Evolutionary conservation across 92 coral and sea anemone species (phyloP).

Genomic region (Porites lobata): DNA sequence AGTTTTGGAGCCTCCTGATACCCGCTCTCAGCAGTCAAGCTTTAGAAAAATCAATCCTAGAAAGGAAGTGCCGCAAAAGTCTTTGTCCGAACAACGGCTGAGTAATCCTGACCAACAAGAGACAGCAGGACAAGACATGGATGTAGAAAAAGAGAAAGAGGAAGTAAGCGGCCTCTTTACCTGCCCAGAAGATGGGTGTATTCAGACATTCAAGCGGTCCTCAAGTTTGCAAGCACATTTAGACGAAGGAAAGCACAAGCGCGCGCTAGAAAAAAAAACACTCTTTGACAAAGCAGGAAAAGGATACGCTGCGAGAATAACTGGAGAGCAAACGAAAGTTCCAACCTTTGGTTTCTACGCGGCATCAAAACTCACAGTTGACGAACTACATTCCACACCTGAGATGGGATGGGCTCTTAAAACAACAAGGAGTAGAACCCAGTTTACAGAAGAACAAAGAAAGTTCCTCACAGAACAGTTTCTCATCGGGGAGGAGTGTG

Average conservation of each 20-base stretch:
- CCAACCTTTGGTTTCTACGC: constrained; percentile 31
- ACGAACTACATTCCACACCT: background rate
- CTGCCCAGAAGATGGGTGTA: too few relatives aligned
- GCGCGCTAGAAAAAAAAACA: constrained; percentile 37
- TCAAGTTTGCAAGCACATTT: constrained; percentile 35
- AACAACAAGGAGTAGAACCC: constrained; percentile 11
- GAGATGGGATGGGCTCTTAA: constrained; percentile 60
- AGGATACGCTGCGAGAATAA: constrained; percentile 48
- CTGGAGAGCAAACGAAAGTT: constrained; percentile 48
- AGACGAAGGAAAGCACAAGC: constrained; percentile 44
- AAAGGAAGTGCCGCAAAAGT: background rate
- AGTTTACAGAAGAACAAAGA: constrained; percentile 7
- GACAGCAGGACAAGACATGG: constrained; percentile 15
- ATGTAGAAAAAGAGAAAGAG: too few relatives aligned
- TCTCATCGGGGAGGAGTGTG: constrained; percentile 35
- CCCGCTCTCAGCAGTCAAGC: constrained; percentile 9
- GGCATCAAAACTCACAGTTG: constrained; percentile 5
- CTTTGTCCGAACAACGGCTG: background rate
- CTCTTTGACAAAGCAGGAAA: constrained; percentile 55
- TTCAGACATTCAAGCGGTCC: constrained; percentile 2
- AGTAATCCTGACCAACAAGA: background rate
- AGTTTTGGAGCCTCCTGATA: constrained; percentile 19
- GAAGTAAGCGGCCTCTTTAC: too few relatives aligned
- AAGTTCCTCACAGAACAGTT: constrained; percentile 20
- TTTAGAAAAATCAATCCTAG: constrained; percentile 11